These are phyloP conservation scores for Triplophysa dalaica DNA, from an alignment of 2,113 vertebrate species.

Conservation along the genomic window DNA sequence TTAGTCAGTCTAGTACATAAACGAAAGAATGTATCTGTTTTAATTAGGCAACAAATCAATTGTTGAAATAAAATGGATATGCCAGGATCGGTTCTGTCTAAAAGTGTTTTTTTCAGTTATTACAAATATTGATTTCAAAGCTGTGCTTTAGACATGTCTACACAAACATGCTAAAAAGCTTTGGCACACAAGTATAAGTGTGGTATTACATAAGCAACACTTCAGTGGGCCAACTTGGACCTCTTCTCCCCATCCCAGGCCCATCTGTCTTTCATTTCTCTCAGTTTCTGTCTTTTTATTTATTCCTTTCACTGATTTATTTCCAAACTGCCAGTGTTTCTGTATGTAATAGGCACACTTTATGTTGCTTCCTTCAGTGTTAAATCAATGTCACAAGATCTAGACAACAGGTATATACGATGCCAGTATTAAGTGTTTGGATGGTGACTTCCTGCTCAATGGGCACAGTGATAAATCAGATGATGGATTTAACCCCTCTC, in stretches of 20 bases:
- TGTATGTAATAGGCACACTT: background rate
- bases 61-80: background rate
- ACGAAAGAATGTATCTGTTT: background rate
- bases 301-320: background rate
- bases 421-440: background rate
- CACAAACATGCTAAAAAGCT: constrained; percentile 39
- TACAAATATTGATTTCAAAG: constrained; percentile 33
- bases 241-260: background rate
- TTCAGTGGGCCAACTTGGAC: constrained; percentile 9
- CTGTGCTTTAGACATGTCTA: constrained; percentile 20
- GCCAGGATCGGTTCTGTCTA: background rate
- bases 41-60: background rate
- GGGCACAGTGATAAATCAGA: background rate
- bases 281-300: constrained; percentile 1
- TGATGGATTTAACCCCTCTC: background rate
- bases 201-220: constrained; percentile 38
- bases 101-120: constrained; percentile 6
- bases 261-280: constrained; percentile 27
- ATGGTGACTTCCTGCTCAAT: background rate
- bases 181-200: constrained; percentile 4
- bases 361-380: background rate
- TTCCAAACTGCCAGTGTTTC: constrained; percentile 19
- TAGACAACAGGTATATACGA: background rate
- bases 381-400: constrained; percentile 13
- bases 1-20: background rate